Evolutionary conservation across 1,140 invertebrate genomes (phyloP).

Genomic region (Drosophila eugracilis): DNA sequence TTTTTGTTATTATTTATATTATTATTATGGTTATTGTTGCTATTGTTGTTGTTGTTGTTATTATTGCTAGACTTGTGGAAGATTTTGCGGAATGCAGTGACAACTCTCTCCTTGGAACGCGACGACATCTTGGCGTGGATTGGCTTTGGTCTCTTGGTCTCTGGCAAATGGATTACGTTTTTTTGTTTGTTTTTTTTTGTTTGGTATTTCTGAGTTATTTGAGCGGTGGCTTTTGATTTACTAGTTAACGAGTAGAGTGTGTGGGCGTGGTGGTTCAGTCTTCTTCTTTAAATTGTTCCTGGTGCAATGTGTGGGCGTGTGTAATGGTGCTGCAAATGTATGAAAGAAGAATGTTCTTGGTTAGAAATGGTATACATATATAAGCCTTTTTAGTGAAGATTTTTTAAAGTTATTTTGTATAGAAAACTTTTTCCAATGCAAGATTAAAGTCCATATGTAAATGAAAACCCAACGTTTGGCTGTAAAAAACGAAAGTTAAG

Average conservation of each 20-base stretch:
- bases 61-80: constrained; percentile 88
- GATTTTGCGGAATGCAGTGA: constrained; percentile 90
- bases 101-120: constrained; percentile 90
- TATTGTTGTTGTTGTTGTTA: constrained; percentile 87
- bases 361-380: too few species aligned
- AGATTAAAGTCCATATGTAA: too few species aligned
- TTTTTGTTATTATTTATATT: constrained; percentile 85
- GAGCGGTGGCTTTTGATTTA: constrained; percentile 47
- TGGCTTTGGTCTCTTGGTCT: constrained; percentile 16
- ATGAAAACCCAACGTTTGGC: neutral
- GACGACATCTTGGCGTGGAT: constrained; percentile 87
- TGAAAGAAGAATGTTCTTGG: too few species aligned
- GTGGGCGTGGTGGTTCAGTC: constrained; percentile 55
- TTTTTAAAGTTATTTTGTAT: too few species aligned
- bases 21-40: constrained; percentile 60
- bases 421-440: too few species aligned
- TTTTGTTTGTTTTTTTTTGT: constrained; percentile 1
- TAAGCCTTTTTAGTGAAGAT: too few species aligned
- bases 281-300: constrained; percentile 44
- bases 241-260: constrained; percentile 42
- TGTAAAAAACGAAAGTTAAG: neutral
- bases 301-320: constrained; percentile 17
- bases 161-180: constrained; percentile 2
- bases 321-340: constrained; percentile 15
- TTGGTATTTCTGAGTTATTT: constrained; percentile 12